phyloP scores from a whole-genome alignment of 2,797 vertebrate species.

The Lindbergichthys nudifrons region DNA sequence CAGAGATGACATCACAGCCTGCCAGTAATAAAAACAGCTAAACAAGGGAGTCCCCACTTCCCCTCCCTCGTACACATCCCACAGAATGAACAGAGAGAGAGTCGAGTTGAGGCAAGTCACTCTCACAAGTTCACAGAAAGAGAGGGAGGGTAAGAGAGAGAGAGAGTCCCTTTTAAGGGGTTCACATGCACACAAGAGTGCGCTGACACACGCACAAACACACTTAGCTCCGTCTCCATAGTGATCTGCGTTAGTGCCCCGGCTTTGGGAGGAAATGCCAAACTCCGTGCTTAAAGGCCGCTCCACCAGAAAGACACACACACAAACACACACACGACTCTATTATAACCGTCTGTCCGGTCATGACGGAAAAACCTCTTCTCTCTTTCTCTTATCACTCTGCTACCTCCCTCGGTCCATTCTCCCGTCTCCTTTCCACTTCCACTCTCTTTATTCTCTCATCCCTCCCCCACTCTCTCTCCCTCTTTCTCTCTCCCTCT shows the following conservation, averaged over 20 bases:
- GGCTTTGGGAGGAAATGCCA: slow-evolving; percentile 76
- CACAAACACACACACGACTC: slow-evolving; percentile 34
- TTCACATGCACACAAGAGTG: slow-evolving; percentile 44
- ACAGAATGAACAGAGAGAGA: slow-evolving; percentile 22
- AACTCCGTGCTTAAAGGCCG: slow-evolving; percentile 43
- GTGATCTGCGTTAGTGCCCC: slow-evolving; percentile 57
- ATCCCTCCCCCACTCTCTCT: not conserved
- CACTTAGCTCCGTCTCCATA: slow-evolving; percentile 72
- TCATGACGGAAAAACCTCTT: slow-evolving; percentile 36
- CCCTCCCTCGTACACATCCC: slow-evolving; percentile 51
- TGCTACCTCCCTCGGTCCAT: slow-evolving; percentile 35
- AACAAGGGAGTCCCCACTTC: slow-evolving; percentile 79
- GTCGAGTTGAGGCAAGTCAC: slow-evolving; percentile 23
- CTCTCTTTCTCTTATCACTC: slow-evolving; percentile 54
- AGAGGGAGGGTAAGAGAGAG: slow-evolving; percentile 14
- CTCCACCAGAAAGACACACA: slow-evolving; percentile 25
- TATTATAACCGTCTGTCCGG: slow-evolving; percentile 42
- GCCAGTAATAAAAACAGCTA: slow-evolving; percentile 53
- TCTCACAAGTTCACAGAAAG: slow-evolving; percentile 46
- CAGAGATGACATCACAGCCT: slow-evolving; percentile 78
- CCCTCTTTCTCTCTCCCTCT: not conserved
- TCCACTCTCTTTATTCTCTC: not conserved
- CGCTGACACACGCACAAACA: slow-evolving; percentile 51
- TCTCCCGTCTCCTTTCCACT: slow-evolving; percentile 21
- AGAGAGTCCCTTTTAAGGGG: slow-evolving; percentile 51